A percentile compares a stretch with the other conserved stretches of the same genome.
These are phyloP conservation scores for Apus apus DNA, from an alignment of 2,113 vertebrate species.

Conservation along the genomic window DNA sequence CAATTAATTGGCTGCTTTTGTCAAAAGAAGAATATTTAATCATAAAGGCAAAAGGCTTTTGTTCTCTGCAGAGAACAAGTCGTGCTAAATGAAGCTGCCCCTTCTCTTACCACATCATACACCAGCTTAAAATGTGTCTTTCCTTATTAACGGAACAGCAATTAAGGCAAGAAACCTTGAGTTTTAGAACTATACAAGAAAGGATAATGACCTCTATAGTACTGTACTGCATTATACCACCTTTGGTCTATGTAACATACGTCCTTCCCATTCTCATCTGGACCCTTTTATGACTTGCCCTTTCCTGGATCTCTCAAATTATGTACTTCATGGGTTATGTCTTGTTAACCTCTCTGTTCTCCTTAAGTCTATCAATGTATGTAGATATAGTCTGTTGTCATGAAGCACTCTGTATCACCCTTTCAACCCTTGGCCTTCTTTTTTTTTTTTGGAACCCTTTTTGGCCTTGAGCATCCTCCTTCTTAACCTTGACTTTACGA, in stretches of 20 bases:
- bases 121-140: background rate
- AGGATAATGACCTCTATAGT: background rate
- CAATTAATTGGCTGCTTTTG: conserved; percentile 52
- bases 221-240: background rate
- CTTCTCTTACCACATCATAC: background rate
- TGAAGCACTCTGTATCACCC: background rate
- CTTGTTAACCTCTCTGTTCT: background rate
- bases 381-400: background rate
- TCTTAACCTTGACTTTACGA: background rate
- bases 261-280: background rate
- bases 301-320: background rate
- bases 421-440: background rate
- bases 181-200: conserved; percentile 2
- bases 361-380: background rate
- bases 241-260: background rate
- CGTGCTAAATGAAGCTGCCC: background rate
- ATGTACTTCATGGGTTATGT: background rate
- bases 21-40: conserved; percentile 56
- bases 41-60: conserved; percentile 49
- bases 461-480: background rate
- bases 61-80: conserved; percentile 34
- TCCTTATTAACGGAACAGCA: conserved; percentile 24
- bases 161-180: conserved; percentile 22
- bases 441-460: background rate
- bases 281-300: background rate